phyloP scores from a whole-genome alignment of 2,797 vertebrate species.

The Coranthus polyacanthus region DNA sequence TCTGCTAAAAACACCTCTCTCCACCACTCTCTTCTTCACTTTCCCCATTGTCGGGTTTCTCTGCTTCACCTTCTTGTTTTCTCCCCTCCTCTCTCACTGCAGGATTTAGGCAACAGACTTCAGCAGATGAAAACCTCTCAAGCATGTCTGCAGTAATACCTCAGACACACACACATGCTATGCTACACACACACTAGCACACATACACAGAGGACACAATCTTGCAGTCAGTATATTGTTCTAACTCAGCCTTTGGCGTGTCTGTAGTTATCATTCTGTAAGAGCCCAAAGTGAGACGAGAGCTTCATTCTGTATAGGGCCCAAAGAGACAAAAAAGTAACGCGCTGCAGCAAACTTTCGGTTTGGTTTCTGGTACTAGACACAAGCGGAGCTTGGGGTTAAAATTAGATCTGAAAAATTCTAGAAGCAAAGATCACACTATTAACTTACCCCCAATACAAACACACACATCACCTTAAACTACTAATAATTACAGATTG shows the following conservation, averaged over 20 bases:
- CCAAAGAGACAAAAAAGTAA: constrained; percentile 46
- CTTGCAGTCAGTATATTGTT: constrained; percentile 60
- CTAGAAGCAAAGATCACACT: constrained; percentile 12
- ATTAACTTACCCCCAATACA: constrained; percentile 1
- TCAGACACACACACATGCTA: constrained; percentile 61
- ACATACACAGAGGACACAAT: constrained; percentile 41
- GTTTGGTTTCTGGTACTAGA: too few species aligned
- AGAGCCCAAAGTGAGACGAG: constrained; percentile 56
- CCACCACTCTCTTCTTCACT: constrained; percentile 67
- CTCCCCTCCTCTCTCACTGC: constrained; percentile 50
- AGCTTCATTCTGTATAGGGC: constrained; percentile 48
- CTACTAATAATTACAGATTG: too few species aligned
- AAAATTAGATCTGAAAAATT: constrained; percentile 26
- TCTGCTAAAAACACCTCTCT: constrained; percentile 75
- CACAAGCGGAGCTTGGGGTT: constrained; percentile 28
- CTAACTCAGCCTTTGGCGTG: constrained; percentile 41
- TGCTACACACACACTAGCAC: constrained; percentile 24
- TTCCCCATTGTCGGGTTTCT: constrained; percentile 53
- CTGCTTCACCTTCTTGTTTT: constrained; percentile 59
- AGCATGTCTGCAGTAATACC: constrained; percentile 82
- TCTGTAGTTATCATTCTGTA: constrained; percentile 69
- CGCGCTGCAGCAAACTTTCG: constrained; percentile 39
- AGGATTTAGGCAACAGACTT: constrained; percentile 77
- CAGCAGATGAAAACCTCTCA: constrained; percentile 78
- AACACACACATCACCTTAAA: neutral